Conservation (phyloP, 2,113 vertebrate genomes). For the cat (Felis catus) region DNA sequence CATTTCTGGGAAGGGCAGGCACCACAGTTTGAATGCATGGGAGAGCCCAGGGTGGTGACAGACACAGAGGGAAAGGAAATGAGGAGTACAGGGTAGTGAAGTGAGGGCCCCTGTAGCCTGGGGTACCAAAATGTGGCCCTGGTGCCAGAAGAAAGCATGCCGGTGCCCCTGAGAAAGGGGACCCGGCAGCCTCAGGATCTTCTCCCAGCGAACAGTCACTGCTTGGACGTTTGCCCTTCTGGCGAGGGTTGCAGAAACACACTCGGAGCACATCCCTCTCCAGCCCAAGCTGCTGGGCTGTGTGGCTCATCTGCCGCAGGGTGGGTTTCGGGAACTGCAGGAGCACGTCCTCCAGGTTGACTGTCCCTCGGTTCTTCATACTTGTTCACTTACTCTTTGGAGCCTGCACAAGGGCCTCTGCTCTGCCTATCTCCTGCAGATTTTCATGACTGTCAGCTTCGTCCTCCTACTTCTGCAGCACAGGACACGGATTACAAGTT, state of each 20-base stretch:
- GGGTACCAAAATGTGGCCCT: constrained; percentile 57
- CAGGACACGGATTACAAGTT: constrained; percentile 88
- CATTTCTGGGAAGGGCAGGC: neutral
- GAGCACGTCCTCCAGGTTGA: constrained; percentile 76
- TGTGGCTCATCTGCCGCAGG: constrained; percentile 79
- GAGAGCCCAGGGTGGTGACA: constrained; percentile 62
- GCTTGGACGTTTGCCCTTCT: constrained; percentile 81
- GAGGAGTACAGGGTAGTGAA: constrained; percentile 53
- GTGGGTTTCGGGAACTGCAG: constrained; percentile 79
- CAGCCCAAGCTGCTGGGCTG: constrained; percentile 77
- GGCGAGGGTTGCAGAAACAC: constrained; percentile 85
- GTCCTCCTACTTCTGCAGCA: constrained; percentile 87
- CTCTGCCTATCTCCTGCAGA: constrained; percentile 84
- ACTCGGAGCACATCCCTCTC: constrained; percentile 83
- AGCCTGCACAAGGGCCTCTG: constrained; percentile 77
- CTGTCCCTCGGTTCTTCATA: constrained; percentile 76
- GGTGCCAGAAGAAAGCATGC: constrained; percentile 53
- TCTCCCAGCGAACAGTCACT: constrained; percentile 55
- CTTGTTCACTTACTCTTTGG: constrained; percentile 80
- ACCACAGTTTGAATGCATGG: constrained; percentile 78
- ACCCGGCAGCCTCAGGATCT: constrained; percentile 54
- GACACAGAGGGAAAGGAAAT: constrained; percentile 51
- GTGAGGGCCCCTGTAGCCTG: constrained; percentile 66
- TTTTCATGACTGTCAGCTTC: constrained; percentile 86
- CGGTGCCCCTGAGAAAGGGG: constrained; percentile 58